Evolutionary conservation across 2,797 vertebrate genomes (phyloP).

Genomic region (Epinephelus awoara): DNA sequence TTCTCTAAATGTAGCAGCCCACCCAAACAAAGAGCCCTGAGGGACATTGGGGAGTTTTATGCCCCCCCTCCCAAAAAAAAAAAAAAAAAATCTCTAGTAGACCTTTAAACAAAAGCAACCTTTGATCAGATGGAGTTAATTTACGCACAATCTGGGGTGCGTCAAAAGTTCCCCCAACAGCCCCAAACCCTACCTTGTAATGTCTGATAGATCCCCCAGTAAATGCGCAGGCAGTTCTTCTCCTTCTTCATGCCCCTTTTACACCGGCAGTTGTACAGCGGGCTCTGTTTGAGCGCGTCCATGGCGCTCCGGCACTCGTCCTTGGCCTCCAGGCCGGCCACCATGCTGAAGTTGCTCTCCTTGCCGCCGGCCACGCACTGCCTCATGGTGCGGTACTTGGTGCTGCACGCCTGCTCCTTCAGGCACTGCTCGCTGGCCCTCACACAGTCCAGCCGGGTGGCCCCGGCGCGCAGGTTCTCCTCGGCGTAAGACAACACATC

Average conservation of each 20-base stretch:
- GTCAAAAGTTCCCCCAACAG: background rate
- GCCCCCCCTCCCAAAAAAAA: too few relatives aligned
- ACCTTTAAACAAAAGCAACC: background rate
- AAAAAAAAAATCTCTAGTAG: background rate
- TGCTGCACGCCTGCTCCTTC: constrained; percentile 94
- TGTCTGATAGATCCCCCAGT: constrained; percentile 98
- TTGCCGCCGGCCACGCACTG: constrained; percentile 96
- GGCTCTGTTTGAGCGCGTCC: constrained; percentile 96
- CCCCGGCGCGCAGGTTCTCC: constrained; percentile 84
- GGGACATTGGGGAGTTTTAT: background rate
- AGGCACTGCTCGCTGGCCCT: constrained; percentile 96
- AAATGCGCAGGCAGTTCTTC: constrained; percentile 98
- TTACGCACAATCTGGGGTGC: background rate
- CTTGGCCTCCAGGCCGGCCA: constrained; percentile 91
- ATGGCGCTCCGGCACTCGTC: constrained; percentile 95
- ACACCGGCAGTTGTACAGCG: constrained; percentile 97
- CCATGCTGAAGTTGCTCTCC: constrained; percentile 95
- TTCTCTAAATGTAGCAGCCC: background rate
- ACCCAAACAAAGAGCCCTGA: constrained; percentile 4
- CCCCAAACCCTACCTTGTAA: constrained; percentile 88
- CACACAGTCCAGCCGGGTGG: constrained; percentile 91
- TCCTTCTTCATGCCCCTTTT: constrained; percentile 99
- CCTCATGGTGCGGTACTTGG: constrained; percentile 97
- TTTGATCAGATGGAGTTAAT: fast-evolving
- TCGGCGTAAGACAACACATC: constrained; percentile 89